Percentiles rank a stretch among this genome's conserved stretches.
phyloP scores from a whole-genome alignment of 2,888 invertebrate species.

The Phengaris alcon region DNA sequence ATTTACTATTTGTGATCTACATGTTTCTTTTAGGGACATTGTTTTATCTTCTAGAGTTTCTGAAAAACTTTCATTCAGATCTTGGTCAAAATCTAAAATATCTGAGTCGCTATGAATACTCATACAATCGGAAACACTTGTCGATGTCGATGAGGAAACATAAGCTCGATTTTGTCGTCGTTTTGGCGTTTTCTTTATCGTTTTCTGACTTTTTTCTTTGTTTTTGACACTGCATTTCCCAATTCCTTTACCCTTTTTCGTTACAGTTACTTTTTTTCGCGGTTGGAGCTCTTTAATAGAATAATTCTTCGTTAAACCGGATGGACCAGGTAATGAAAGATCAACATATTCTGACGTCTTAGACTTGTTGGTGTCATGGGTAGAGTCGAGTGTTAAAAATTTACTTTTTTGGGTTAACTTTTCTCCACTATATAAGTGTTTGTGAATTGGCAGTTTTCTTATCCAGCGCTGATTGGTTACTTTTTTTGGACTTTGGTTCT shows the following conservation, averaged over 20 bases:
- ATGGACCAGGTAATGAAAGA: background rate
- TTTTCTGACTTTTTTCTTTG: background rate
- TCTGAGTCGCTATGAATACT: background rate
- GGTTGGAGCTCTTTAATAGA: background rate
- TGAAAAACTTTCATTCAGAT: background rate
- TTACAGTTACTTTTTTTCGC: background rate
- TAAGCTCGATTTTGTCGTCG: background rate
- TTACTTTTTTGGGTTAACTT: background rate
- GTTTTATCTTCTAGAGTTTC: background rate
- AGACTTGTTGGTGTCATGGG: no score
- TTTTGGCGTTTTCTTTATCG: background rate
- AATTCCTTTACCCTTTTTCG: background rate
- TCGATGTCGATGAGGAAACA: background rate
- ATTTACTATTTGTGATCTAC: background rate
- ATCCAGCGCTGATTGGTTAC: background rate
- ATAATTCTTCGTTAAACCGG: background rate
- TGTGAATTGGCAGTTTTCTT: no score
- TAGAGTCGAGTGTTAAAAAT: background rate
- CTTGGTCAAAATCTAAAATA: background rate
- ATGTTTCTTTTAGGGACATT: background rate
- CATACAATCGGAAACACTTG: background rate
- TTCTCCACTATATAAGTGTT: no score
- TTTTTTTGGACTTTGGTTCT: slow-evolving; percentile 18
- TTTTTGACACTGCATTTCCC: no score
- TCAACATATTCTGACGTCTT: no score